A percentile compares a stretch with the other conserved stretches of the same genome.
These are phyloP conservation scores for Loripinus fragilis DNA, from an alignment of 2,888 invertebrate genomes.

Conservation along the genomic window DNA sequence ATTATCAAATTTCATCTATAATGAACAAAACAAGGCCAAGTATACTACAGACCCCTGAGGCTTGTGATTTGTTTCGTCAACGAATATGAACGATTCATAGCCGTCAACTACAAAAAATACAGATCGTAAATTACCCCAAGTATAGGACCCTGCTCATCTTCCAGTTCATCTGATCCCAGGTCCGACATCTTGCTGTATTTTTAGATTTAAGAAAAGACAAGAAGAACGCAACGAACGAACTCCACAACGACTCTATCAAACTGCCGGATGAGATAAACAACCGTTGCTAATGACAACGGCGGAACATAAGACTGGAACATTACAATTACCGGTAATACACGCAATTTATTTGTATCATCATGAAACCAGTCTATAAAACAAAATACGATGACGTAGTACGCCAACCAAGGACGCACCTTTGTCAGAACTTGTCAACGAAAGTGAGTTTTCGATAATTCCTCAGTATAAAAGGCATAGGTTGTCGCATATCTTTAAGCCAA, in stretches of 20 bases:
- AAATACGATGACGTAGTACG: conserved; percentile 56
- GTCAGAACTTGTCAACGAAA: background rate
- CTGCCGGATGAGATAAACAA: background rate
- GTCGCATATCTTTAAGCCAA: too few species aligned
- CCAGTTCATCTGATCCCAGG: conserved; percentile 81
- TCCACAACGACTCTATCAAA: conserved; percentile 1
- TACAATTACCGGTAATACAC: too few species aligned
- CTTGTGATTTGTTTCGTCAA: too few species aligned
- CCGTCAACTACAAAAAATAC: too few species aligned
- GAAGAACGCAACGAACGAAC: background rate
- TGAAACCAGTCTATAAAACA: background rate
- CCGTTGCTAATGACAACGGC: background rate
- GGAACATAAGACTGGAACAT: background rate
- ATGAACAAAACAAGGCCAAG: too few species aligned
- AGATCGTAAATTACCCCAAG: conserved; percentile 74
- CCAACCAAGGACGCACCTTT: conserved; percentile 60
- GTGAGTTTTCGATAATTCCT: background rate
- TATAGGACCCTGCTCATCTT: conserved; percentile 80
- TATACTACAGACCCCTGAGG: too few species aligned
- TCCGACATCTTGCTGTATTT: conserved; percentile 78
- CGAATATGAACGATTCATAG: too few species aligned
- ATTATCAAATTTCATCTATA: too few species aligned
- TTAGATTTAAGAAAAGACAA: conserved; percentile 1
- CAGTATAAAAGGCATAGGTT: too few species aligned
- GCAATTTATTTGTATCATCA: background rate